Conservation (phyloP, 2,113 vertebrate species). For the Sebastes schlegelii region DNA sequence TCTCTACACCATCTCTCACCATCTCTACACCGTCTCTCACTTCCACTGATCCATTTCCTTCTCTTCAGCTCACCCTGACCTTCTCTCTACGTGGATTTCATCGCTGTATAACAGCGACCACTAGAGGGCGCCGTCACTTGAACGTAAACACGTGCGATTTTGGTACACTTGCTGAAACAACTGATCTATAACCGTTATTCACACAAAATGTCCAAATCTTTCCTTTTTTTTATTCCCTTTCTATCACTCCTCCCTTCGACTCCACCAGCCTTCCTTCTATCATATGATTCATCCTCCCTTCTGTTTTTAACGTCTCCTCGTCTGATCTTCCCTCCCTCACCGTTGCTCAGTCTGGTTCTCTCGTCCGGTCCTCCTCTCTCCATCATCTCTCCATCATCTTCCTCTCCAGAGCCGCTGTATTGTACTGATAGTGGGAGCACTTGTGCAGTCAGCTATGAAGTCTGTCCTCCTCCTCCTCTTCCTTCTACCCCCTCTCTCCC, state of each 20-base stretch:
- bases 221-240: background rate
- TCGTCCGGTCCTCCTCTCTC: conserved; percentile 31
- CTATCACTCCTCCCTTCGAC: background rate
- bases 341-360: background rate
- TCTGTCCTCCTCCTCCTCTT: conserved; percentile 38
- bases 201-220: background rate
- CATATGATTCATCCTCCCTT: background rate
- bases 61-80: background rate
- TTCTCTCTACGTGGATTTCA: background rate
- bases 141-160: background rate
- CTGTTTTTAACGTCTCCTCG: background rate
- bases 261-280: background rate
- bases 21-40: no score
- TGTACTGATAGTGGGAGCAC: conserved; percentile 64
- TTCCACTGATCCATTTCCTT: no score
- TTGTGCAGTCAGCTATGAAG: conserved; percentile 69
- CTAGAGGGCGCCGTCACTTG: background rate
- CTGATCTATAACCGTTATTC: no score
- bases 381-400: conserved; percentile 64
- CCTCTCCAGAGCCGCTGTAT: conserved; percentile 50
- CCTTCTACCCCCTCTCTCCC: background rate
- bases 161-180: background rate
- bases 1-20: no score
- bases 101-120: background rate
- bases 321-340: conserved; percentile 23